Conservation (phyloP, 2,113 vertebrate genomes). For the Hydropotes inermis region DNA sequence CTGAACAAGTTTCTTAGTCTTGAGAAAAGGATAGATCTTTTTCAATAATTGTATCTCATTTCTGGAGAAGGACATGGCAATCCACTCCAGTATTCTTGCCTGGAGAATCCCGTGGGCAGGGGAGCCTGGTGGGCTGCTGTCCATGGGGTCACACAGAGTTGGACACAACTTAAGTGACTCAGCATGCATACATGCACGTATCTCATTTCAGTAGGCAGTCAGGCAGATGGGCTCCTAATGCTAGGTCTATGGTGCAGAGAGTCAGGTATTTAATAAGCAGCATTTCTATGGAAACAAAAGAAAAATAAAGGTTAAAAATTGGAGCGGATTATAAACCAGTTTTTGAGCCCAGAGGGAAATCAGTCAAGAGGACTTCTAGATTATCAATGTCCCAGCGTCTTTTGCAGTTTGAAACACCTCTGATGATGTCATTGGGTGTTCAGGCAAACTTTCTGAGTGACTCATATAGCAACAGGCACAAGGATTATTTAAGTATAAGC, state of each 20-base stretch:
- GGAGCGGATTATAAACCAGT: not conserved
- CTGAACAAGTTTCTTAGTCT: not conserved
- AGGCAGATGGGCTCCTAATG: not conserved
- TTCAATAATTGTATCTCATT: not conserved
- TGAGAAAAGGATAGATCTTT: not conserved
- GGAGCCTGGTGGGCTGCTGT: not conserved
- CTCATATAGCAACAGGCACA: not conserved
- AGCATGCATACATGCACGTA: not conserved
- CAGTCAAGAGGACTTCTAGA: not conserved
- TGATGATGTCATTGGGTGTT: not conserved
- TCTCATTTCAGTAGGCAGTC: not conserved
- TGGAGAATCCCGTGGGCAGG: not conserved
- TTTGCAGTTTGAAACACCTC: not conserved
- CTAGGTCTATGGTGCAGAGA: not conserved
- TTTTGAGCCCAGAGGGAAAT: not conserved
- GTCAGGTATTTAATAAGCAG: not conserved
- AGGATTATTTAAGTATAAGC: not conserved
- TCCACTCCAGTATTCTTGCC: not conserved
- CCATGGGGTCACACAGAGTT: not conserved
- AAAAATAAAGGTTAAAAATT: not conserved
- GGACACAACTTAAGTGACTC: not conserved
- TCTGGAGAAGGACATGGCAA: not conserved
- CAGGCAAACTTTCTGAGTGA: not conserved
- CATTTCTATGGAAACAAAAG: not conserved
- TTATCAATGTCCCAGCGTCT: not conserved